phyloP scores from a whole-genome alignment of 2,113 vertebrate species.

The Corythaixoides concolor region DNA sequence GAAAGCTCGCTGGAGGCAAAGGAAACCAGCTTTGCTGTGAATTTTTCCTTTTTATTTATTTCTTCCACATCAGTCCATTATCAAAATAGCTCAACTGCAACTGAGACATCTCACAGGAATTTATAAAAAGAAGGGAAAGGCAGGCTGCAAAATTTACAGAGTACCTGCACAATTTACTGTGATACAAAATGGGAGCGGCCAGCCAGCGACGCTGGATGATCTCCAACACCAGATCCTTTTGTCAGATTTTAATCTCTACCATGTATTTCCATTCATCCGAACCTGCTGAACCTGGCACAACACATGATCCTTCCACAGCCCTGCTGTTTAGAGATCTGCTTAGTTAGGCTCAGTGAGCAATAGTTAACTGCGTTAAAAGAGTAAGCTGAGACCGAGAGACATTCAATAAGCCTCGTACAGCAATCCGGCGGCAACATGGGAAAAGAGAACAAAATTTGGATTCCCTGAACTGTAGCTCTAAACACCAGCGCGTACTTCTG shows the following conservation, averaged over 20 bases:
- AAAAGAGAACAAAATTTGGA: not conserved
- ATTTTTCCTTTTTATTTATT: not conserved
- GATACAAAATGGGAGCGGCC: not conserved
- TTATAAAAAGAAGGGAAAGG: not conserved
- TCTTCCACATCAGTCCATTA: not conserved
- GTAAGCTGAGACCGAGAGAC: not conserved
- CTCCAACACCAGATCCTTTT: not conserved
- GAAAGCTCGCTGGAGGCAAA: not conserved
- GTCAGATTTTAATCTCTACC: not conserved
- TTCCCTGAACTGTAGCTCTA: not conserved
- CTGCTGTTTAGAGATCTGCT: not conserved
- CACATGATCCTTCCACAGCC: not conserved
- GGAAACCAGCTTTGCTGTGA: not conserved
- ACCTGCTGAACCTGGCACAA: not conserved
- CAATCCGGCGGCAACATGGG: not conserved
- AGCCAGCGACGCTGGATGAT: not conserved
- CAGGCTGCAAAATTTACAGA: not conserved
- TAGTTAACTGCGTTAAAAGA: not conserved
- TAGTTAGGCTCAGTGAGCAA: not conserved
- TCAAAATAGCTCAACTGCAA: not conserved
- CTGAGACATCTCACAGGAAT: not conserved
- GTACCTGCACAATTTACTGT: not conserved
- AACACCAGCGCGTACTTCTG: accelerated
- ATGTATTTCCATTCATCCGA: not conserved
- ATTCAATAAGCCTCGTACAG: not conserved